A percentile compares a stretch with the other conserved stretches of the same genome.
These are phyloP conservation scores for Pilophorus perplexus DNA, from an alignment of 2,888 invertebrate genomes.

Conservation along the genomic window DNA sequence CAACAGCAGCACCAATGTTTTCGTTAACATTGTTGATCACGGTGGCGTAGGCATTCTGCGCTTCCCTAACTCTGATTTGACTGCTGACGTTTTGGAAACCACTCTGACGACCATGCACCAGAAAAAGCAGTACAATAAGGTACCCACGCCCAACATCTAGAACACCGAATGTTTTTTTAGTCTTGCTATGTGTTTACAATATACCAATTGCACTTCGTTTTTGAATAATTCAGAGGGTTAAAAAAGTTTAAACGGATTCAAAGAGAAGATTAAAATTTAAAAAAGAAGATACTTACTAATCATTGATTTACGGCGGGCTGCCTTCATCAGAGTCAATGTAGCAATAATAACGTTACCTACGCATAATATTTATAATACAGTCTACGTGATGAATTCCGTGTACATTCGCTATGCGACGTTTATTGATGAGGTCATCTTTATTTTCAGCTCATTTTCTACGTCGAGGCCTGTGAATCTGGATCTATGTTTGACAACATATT, in stretches of 20 bases:
- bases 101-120: constrained; percentile 53
- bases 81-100: constrained; percentile 50
- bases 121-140: constrained; percentile 54
- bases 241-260: no score
- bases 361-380: no score
- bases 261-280: neutral
- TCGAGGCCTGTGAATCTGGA: constrained; percentile 57
- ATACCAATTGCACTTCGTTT: no score
- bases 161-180: no score
- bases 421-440: neutral
- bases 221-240: no score
- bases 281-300: no score
- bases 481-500: constrained; percentile 60
- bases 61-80: constrained; percentile 54
- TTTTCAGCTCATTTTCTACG: constrained; percentile 37
- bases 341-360: no score
- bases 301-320: no score
- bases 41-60: constrained; percentile 59
- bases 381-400: no score
- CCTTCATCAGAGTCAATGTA: neutral
- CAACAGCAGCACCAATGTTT: constrained; percentile 55
- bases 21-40: constrained; percentile 63
- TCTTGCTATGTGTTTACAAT: no score
- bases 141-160: constrained; percentile 47
- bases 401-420: neutral